Percentiles rank a stretch among this genome's conserved stretches.
These are phyloP conservation scores for Andrena fulva DNA, from an alignment of 2,888 invertebrate genomes.

Conservation along the genomic window DNA sequence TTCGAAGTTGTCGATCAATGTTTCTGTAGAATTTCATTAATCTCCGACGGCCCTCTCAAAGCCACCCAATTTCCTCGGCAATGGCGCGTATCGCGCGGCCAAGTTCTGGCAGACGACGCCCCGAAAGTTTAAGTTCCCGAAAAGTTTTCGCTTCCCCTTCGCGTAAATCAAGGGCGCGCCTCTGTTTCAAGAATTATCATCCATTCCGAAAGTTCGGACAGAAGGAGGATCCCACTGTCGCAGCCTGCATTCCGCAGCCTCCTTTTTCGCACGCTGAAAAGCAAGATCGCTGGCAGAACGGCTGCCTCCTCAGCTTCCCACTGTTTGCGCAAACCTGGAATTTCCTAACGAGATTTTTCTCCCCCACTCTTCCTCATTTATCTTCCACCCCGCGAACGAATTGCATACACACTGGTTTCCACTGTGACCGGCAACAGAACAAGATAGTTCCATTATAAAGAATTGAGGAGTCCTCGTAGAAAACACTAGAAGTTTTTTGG, in stretches of 20 bases:
- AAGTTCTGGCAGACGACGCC: too few species aligned
- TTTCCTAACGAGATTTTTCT: slow-evolving; percentile 42
- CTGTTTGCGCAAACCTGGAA: slow-evolving; percentile 36
- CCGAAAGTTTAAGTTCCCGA: slow-evolving; percentile 30
- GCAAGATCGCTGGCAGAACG: neutral
- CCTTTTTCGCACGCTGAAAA: slow-evolving; percentile 1
- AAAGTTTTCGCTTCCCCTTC: slow-evolving; percentile 38
- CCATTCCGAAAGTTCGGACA: slow-evolving; percentile 50
- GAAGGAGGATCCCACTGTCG: slow-evolving; percentile 15
- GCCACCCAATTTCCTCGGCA: too few species aligned
- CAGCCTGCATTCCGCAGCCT: slow-evolving; percentile 24
- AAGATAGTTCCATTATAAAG: too few species aligned
- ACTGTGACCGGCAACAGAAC: too few species aligned
- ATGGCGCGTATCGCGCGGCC: too few species aligned
- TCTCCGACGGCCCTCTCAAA: too few species aligned
- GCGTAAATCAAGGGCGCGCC: slow-evolving; percentile 10
- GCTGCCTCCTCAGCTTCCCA: slow-evolving; percentile 6
- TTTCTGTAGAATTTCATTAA: too few species aligned
- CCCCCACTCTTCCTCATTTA: neutral
- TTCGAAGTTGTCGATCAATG: too few species aligned
- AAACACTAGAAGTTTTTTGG: too few species aligned
- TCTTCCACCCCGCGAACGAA: neutral
- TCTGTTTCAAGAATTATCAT: slow-evolving; percentile 53
- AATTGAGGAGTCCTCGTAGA: too few species aligned
- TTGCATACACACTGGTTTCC: neutral